Base-by-base conservation (phyloP, 2,113 vertebrate genomes). In the Apteryx owenii region DNA sequence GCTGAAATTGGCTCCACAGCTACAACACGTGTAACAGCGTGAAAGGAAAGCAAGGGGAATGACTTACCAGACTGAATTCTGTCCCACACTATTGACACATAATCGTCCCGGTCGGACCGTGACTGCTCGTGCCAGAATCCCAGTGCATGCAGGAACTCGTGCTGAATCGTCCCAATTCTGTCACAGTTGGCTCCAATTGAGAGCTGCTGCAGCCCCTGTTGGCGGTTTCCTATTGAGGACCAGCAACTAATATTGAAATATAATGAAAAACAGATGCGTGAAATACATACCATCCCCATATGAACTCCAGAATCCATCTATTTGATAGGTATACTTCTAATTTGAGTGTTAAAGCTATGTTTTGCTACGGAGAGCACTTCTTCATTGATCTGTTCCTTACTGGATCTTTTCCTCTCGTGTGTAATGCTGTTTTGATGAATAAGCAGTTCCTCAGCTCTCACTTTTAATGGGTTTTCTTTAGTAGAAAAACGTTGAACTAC, bases 101-200 rank as follows among this genome's bases (percentile, higher is more conserved):
- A 99, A 90, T 99, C 99, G 5, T 99, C 98, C 7, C 99, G 96
- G 83, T 99, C 99, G 0, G 98, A 97, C 36, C 99, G 98, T 2
- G 99, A 99, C 89, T 99, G 99, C 95, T 99, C 99, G 0, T 99
- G 99, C 99, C 99, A 99, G 95, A 99, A 99, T 12, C 99, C 99
- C 91, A 99, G 97, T 0, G 99, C 98, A 0, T 99, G 99, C 50
- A 99, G 98, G 86, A 99, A 99, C 93, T 99, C 99, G 0, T 99
- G 99, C 66, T 99, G 98, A 23, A 99, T 95, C 0, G 98, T 99
- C 11, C 87, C 99, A 1, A 99, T 98, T 3, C 80, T 90, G 94
- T 99, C 99, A 84, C 99, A 99, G 95, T 97, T 98, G 0, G 2
- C 5, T 23, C 99, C 99, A 0, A 99, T 99, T 81, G 99, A 99